A percentile compares a stretch with the other conserved stretches of the same genome.
Conservation (phyloP, 1,140 invertebrate genomes). For the Hormaphis cornu region DNA sequence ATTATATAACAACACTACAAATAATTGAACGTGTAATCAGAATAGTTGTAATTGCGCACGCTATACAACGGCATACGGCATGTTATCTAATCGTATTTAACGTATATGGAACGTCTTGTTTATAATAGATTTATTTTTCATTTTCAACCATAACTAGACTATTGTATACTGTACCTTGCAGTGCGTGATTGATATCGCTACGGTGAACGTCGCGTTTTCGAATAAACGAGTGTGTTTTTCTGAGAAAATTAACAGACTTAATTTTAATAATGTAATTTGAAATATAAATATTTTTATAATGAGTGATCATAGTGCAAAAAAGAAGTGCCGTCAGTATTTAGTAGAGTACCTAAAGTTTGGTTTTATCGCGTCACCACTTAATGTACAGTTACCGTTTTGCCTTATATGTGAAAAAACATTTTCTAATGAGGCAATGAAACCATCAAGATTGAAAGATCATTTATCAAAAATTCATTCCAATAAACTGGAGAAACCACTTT, state of each 20-base stretch:
- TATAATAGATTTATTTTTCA: not conserved
- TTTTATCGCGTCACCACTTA: not conserved
- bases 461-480: constrained; percentile 20
- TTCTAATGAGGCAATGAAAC: constrained; percentile 13
- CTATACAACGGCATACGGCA: not conserved
- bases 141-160: not conserved
- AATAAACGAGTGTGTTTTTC: too few relatives aligned
- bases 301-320: not conserved
- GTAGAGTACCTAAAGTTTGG: constrained; percentile 10
- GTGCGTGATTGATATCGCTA: not conserved
- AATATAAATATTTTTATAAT: not conserved
- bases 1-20: not conserved
- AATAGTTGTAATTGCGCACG: too few relatives aligned
- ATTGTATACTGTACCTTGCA: not conserved
- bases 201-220: not conserved
- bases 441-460: not conserved
- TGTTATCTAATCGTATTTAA: not conserved
- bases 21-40: not conserved
- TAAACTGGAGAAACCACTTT: not conserved
- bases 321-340: not conserved
- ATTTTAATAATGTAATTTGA: too few relatives aligned
- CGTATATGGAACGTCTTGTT: not conserved
- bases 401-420: constrained; percentile 1
- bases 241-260: too few relatives aligned
- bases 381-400: not conserved